Conservation (phyloP, 2,113 vertebrate genomes). For the Zonotrichia leucophrys region DNA sequence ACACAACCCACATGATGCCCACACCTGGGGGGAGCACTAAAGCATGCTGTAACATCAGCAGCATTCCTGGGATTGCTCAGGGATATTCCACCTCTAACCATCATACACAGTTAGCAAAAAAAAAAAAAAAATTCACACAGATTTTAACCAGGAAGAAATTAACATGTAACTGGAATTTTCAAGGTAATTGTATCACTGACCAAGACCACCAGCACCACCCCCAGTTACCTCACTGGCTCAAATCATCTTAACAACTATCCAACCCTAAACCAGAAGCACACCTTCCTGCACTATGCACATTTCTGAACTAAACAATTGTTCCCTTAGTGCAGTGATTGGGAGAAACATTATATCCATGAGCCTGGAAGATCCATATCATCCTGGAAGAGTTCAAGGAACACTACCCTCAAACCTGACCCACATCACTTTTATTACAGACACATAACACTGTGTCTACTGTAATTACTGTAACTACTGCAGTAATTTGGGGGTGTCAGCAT, state of each 20-base stretch:
- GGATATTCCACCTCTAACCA: not conserved
- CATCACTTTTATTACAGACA: not conserved
- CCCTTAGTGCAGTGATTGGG: accelerated
- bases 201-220: not conserved
- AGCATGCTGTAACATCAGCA: not conserved
- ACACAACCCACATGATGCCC: not conserved
- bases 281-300: not conserved
- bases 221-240: not conserved
- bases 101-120: accelerated
- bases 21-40: not conserved
- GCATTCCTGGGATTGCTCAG: not conserved
- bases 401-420: not conserved
- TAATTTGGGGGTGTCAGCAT: not conserved
- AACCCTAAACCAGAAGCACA: not conserved
- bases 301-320: not conserved
- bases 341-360: not conserved
- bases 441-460: accelerated
- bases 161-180: not conserved
- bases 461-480: not conserved
- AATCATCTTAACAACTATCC: not conserved
- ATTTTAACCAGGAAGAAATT: not conserved
- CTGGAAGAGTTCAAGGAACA: not conserved
- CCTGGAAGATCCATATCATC: not conserved
- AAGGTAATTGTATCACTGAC: accelerated
- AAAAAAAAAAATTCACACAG: too few relatives aligned